A percentile compares a stretch with the other conserved stretches of the same genome.
phyloP scores from a whole-genome alignment of 2,888 invertebrate species.

The Macaria notata region DNA sequence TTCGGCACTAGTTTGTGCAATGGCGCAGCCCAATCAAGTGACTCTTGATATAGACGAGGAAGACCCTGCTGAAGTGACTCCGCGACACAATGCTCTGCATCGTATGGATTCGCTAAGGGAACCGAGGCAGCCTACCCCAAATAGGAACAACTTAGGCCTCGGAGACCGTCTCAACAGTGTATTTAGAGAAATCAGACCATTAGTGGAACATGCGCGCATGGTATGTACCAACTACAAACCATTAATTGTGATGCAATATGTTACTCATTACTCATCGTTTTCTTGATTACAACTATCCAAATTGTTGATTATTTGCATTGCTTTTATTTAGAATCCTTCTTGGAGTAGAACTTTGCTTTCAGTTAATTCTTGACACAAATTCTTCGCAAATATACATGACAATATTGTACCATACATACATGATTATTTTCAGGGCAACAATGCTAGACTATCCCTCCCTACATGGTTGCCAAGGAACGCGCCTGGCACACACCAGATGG shows the following conservation, averaged over 20 bases:
- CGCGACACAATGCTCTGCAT: conserved; percentile 55
- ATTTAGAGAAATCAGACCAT: conserved; percentile 85
- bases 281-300: background rate
- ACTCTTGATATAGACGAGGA: conserved; percentile 70
- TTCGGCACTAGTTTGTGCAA: conserved; percentile 32
- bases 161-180: conserved; percentile 73
- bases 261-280: conserved; percentile 24
- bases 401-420: too few relatives aligned
- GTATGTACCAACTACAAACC: conserved; percentile 44
- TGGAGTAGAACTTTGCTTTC: too few relatives aligned
- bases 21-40: conserved; percentile 73
- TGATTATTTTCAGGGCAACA: conserved; percentile 58
- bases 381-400: too few relatives aligned
- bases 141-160: conserved; percentile 64
- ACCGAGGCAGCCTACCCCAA: conserved; percentile 53
- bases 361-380: too few relatives aligned
- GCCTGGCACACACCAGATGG: conserved; percentile 60
- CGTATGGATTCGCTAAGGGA: conserved; percentile 57
- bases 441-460: conserved; percentile 68
- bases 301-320: too few relatives aligned
- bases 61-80: conserved; percentile 51
- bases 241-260: conserved; percentile 36
- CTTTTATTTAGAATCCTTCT: too few relatives aligned
- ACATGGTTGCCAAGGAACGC: conserved; percentile 71
- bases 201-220: conserved; percentile 84